phyloP scores from a whole-genome alignment of 2,797 vertebrate species.

The Sibirionetta formosa region DNA sequence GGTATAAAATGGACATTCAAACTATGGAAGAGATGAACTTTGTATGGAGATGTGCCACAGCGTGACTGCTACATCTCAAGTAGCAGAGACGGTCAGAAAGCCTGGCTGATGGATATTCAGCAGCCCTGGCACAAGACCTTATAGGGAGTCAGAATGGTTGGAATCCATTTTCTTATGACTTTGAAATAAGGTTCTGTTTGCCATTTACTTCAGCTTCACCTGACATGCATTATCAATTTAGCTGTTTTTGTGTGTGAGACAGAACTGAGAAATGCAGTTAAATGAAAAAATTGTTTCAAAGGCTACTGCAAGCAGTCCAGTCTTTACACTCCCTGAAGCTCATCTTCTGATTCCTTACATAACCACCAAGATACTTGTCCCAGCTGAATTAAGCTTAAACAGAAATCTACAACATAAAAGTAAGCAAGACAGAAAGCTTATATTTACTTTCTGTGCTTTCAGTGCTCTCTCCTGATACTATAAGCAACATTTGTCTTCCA shows the following conservation, averaged over 20 bases:
- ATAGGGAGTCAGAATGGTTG: background rate
- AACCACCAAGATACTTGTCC: background rate
- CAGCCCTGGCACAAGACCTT: background rate
- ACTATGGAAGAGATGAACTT: background rate
- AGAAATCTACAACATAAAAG: background rate
- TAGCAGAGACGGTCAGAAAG: background rate
- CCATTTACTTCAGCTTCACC: background rate
- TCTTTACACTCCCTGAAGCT: background rate
- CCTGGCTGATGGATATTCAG: background rate
- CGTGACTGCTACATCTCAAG: background rate
- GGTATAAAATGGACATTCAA: background rate
- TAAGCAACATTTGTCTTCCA: background rate
- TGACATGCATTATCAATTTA: background rate
- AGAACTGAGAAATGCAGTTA: background rate
- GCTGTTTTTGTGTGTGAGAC: background rate
- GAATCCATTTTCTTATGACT: background rate
- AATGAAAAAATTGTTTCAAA: background rate
- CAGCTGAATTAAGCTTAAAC: background rate
- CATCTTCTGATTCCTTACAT: background rate
- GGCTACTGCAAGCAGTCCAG: background rate
- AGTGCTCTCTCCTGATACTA: background rate
- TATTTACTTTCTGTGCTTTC: background rate
- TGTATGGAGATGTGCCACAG: background rate
- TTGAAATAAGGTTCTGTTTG: background rate
- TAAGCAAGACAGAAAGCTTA: background rate